A percentile compares a stretch with the other conserved stretches of the same genome.
Conservation (phyloP, 2,797 vertebrate species). For the Allobates femoralis region DNA sequence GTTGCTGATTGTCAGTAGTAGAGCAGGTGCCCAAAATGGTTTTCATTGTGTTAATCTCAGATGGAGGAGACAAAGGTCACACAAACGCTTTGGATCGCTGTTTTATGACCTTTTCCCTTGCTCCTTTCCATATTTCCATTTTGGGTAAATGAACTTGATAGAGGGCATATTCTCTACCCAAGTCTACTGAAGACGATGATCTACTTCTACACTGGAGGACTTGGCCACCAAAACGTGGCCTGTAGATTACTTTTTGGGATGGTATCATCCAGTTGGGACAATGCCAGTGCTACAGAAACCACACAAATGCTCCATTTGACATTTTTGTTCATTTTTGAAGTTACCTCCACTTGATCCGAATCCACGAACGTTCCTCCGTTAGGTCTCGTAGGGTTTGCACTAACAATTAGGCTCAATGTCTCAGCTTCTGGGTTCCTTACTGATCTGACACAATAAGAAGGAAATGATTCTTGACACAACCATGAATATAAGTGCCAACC, state of each 20-base stretch:
- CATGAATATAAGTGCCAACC: constrained; percentile 8
- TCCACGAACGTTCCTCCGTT: neutral
- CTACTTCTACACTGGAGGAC: neutral
- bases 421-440: neutral
- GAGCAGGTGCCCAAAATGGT: neutral
- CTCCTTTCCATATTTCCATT: too few relatives aligned
- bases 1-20: neutral
- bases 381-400: neutral
- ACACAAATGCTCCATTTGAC: neutral
- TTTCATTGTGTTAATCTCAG: neutral
- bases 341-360: neutral
- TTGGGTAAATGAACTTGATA: too few relatives aligned
- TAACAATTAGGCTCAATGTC: neutral
- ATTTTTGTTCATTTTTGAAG: neutral
- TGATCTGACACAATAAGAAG: constrained; percentile 20
- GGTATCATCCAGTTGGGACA: neutral
- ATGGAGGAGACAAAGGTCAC: neutral
- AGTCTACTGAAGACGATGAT: too few relatives aligned
- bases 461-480: constrained; percentile 38
- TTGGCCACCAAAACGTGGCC: too few relatives aligned
- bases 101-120: too few relatives aligned
- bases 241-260: neutral
- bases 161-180: too few relatives aligned
- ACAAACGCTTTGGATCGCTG: neutral
- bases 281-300: neutral